These are phyloP conservation scores for Phylloscopus trochilus DNA, from an alignment of 2,113 vertebrate genomes.

Conservation along the genomic window DNA sequence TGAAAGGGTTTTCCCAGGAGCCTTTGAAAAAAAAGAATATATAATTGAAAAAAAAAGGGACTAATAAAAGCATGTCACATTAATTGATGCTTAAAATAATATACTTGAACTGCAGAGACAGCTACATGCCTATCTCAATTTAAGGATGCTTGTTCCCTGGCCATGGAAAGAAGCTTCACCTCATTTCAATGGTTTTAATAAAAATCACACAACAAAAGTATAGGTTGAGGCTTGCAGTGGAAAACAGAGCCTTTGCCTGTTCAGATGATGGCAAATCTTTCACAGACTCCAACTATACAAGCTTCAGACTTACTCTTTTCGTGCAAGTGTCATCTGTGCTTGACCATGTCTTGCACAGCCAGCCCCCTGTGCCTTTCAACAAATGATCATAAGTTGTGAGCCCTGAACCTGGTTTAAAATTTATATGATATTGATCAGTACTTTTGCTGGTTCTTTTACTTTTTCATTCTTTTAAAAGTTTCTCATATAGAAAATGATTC, in stretches of 20 bases:
- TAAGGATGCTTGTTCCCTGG: background rate
- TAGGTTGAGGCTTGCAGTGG: background rate
- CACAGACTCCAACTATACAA: background rate
- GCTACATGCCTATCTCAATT: background rate
- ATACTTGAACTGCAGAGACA: background rate
- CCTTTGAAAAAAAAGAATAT: conserved; percentile 55
- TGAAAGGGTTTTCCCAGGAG: conserved; percentile 80
- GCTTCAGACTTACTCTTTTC: background rate
- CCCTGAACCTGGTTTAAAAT: background rate
- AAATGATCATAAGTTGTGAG: background rate
- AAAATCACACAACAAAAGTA: background rate
- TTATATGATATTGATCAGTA: background rate
- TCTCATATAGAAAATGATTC: background rate
- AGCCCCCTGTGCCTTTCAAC: background rate
- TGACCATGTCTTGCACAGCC: background rate
- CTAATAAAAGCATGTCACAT: background rate
- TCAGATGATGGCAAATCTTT: background rate
- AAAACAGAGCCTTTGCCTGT: background rate
- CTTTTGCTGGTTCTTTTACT: too few relatives aligned
- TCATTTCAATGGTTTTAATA: background rate
- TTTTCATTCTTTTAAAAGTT: too few relatives aligned
- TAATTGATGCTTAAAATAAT: background rate
- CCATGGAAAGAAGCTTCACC: background rate
- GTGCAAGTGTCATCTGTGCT: background rate
- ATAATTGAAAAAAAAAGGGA: background rate